Conservation (phyloP, 2,888 invertebrate genomes). For the Drosophila longiperda region DNA sequence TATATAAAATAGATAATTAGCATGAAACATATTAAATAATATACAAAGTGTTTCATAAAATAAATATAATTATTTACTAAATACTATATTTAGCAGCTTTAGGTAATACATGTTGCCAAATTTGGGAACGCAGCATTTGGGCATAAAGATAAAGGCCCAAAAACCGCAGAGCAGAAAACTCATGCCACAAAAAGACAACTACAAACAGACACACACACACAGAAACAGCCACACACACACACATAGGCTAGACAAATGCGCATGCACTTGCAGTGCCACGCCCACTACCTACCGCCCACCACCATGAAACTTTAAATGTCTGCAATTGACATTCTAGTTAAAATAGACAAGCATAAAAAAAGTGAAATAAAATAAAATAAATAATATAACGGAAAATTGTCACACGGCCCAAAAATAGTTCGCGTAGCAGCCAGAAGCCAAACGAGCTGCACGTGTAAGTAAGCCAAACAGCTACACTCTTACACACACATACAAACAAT, state of each 20-base stretch:
- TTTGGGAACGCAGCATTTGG: not conserved
- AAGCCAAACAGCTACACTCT: constrained; percentile 62
- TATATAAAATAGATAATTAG: not conserved
- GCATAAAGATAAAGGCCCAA: constrained; percentile 7
- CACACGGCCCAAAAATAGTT: constrained; percentile 74
- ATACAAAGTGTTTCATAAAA: not conserved
- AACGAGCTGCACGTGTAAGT: constrained; percentile 64
- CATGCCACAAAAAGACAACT: constrained; percentile 34
- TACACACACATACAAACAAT: constrained; percentile 9
- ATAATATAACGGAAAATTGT: constrained; percentile 58
- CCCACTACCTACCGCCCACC: constrained; percentile 15
- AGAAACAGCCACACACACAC: constrained; percentile 20
- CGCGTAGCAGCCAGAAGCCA: constrained; percentile 69
- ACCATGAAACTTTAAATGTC: constrained; percentile 73
- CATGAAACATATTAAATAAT: not conserved
- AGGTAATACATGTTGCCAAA: not conserved
- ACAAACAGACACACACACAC: constrained; percentile 24
- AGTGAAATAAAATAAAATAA: not conserved
- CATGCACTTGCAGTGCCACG: constrained; percentile 49
- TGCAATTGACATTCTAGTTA: constrained; percentile 75
- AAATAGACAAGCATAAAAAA: constrained; percentile 33
- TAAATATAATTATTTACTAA: not conserved
- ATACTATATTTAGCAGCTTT: not conserved
- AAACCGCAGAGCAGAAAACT: constrained; percentile 54
- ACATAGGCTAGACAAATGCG: constrained; percentile 17